These are phyloP conservation scores for Halocaridina rubra DNA, from an alignment of 2,888 invertebrate genomes.

Conservation along the genomic window DNA sequence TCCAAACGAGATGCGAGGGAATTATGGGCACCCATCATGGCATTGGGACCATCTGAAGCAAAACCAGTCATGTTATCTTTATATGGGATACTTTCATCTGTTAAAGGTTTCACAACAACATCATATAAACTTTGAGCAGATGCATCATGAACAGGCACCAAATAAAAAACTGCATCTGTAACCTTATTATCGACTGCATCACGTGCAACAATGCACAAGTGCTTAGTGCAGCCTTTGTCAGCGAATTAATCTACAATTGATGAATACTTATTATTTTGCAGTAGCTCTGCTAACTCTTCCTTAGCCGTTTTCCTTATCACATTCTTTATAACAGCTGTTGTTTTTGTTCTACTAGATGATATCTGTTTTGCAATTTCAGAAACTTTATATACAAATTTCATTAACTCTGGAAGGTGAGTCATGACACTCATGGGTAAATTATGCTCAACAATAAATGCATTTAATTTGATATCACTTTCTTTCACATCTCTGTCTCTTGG, in stretches of 20 bases:
- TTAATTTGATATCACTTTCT: conserved; percentile 43
- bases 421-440: conserved; percentile 63
- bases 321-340: conserved; percentile 55
- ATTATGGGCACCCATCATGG: conserved; percentile 7
- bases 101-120: conserved; percentile 63
- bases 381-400: background rate
- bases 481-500: background rate
- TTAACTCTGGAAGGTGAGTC: background rate
- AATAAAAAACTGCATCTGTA: conserved; percentile 63
- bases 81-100: conserved; percentile 64
- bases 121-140: conserved; percentile 63
- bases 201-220: conserved; percentile 65
- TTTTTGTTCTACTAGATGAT: background rate
- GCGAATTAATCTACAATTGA: conserved; percentile 65
- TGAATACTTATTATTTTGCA: conserved; percentile 61
- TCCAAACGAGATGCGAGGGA: background rate
- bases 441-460: conserved; percentile 64
- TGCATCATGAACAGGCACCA: conserved; percentile 64
- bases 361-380: background rate
- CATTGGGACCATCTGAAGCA: background rate
- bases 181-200: too few relatives aligned
- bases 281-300: conserved; percentile 50
- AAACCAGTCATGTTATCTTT: conserved; percentile 11
- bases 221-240: conserved; percentile 65
- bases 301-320: conserved; percentile 58